Base-by-base conservation (phyloP, 2,113 vertebrate genomes). In the Falco punctatus region DNA sequence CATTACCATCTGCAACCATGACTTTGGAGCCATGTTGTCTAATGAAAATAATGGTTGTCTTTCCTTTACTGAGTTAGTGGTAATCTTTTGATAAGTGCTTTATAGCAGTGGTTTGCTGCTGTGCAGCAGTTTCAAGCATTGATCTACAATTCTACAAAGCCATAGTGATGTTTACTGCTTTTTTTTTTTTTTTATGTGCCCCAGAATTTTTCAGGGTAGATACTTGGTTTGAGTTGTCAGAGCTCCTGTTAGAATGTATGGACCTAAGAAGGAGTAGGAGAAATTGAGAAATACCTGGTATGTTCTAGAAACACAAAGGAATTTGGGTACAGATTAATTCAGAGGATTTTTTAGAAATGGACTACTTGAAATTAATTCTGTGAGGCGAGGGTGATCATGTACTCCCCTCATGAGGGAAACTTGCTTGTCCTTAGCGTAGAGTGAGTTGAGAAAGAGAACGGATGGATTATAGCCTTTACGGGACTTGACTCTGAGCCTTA, bases 41-140 rank as follows among this genome's bases (percentile, higher is more conserved):
- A 30, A 74, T 92, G 42, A 82, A 87, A 96, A 48, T 64, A 61
- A 59, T 78, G 74, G 15, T 55, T 86, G 9, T 71, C 44, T 89
- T 92, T 90, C n/a, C 62, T 83, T 69, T 24, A 49, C n/a, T 30
- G 46, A 81, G 17, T 51, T 77, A 62, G 51, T 73, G 40, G 15
- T 71, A 48, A 33, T 88, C 72, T 81, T 42, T 22, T 89, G 44
- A 13, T 51, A 55, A 93, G 57, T 79, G 48, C 61, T 55, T 71
- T 48, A 19, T 42, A 51, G 42, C 18, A 35, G 24, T 64, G 55
- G 13, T 57, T 57, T 2, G 5, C 66, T 61, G 42, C 62, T 48
- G 2, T 51, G 49, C 54, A 88, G 88, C 61, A 33, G 35, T 70
- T 91, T 46, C 38, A 74, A 30, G 52, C 26, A 27, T 27, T 33